phyloP scores from a whole-genome alignment of 2,797 vertebrate species.

The Botia kubotai region DNA sequence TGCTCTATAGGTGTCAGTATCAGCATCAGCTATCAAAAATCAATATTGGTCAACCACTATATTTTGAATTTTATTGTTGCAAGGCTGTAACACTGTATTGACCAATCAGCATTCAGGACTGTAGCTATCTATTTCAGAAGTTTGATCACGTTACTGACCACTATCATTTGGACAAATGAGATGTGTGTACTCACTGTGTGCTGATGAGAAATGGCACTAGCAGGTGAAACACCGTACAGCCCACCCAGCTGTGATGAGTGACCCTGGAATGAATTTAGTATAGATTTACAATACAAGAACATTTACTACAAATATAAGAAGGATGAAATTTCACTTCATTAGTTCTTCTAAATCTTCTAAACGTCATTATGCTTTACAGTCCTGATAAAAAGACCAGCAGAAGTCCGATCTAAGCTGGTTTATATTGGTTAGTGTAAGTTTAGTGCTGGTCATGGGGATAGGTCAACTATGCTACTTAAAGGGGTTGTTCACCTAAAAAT shows the following conservation, averaged over 20 bases:
- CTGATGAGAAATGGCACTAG: slow-evolving; percentile 83
- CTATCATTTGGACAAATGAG: background rate
- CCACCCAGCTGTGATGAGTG: slow-evolving; percentile 89
- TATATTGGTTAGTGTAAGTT: background rate
- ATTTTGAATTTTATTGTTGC: background rate
- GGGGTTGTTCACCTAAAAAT: too few species aligned
- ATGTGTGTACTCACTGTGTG: slow-evolving; percentile 82
- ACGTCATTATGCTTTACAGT: too few species aligned
- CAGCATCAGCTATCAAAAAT: background rate
- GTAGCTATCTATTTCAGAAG: background rate
- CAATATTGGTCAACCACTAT: background rate
- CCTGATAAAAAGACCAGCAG: too few species aligned
- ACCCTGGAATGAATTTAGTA: slow-evolving; percentile 78
- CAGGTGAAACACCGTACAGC: slow-evolving; percentile 83
- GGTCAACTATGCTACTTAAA: background rate
- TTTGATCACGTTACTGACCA: background rate
- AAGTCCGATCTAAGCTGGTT: background rate
- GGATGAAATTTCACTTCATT: too few species aligned
- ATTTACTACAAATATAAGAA: slow-evolving; percentile 61
- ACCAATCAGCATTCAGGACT: background rate
- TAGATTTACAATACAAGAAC: background rate
- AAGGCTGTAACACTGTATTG: background rate
- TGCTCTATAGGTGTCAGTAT: background rate
- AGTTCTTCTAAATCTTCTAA: too few species aligned
- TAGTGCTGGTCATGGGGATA: background rate